These are phyloP conservation scores for Daboia siamensis DNA, from an alignment of 2,113 vertebrate species.

Conservation along the genomic window DNA sequence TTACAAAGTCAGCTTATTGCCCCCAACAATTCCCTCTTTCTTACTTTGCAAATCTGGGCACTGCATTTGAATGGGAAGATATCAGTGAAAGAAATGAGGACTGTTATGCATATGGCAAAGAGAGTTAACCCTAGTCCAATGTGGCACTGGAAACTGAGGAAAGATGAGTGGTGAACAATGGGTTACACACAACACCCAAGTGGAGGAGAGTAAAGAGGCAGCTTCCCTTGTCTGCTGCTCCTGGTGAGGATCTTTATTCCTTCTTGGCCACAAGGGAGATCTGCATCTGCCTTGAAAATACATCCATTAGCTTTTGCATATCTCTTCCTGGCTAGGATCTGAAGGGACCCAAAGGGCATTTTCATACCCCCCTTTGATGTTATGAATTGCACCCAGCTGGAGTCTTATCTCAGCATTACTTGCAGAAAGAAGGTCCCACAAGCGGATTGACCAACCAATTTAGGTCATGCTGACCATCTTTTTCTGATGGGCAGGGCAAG, in stretches of 20 bases:
- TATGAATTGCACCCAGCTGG: not conserved
- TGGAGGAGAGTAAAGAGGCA: not conserved
- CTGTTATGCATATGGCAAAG: not conserved
- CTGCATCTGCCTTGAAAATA: not conserved
- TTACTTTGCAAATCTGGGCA: not conserved
- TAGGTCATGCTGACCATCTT: not conserved
- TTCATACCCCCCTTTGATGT: not conserved
- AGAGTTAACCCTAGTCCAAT: not conserved
- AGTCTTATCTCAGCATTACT: not conserved
- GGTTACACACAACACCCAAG: not conserved
- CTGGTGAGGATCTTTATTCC: not conserved
- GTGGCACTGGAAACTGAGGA: not conserved
- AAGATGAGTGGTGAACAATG: not conserved
- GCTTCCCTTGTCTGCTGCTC: not conserved
- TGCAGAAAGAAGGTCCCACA: not conserved
- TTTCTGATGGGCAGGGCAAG: not conserved
- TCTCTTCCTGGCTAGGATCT: not conserved
- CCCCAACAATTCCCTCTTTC: too few relatives aligned
- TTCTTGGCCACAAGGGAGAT: not conserved
- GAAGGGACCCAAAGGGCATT: not conserved
- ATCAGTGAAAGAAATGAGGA: not conserved
- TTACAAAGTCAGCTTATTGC: too few relatives aligned
- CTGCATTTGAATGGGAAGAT: not conserved
- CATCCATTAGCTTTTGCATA: not conserved
- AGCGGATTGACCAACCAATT: not conserved